Percentiles rank a stretch among this genome's conserved stretches.
Conservation (phyloP, 2,797 vertebrate species). For the Dendrocincla fuliginosa region DNA sequence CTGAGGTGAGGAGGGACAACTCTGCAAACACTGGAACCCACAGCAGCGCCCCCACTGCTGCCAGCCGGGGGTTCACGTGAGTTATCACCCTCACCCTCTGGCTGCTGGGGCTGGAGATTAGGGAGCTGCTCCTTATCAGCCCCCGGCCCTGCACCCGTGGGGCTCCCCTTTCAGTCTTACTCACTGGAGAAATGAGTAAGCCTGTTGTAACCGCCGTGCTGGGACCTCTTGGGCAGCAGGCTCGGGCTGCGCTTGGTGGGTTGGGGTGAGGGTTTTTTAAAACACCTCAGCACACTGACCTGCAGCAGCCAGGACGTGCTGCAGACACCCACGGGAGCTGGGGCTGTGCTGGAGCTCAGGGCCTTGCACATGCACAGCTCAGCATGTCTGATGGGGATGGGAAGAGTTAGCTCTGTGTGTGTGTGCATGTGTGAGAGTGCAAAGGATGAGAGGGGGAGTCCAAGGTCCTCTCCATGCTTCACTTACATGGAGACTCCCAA, state of each 20-base stretch:
- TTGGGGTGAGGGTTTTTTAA: neutral
- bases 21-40: neutral
- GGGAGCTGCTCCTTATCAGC: slow-evolving; percentile 40
- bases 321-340: neutral
- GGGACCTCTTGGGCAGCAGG: neutral
- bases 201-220: neutral
- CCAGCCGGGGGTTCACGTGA: rapidly evolving
- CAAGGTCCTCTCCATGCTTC: neutral
- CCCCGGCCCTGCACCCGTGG: neutral
- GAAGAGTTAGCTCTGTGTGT: neutral
- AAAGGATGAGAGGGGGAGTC: neutral
- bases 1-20: neutral
- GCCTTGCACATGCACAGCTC: neutral
- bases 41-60: neutral
- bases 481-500: neutral
- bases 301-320: neutral
- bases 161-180: neutral
- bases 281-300: neutral
- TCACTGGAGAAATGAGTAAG: slow-evolving; percentile 42
- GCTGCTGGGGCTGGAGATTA: slow-evolving; percentile 62
- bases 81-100: neutral
- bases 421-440: no score
- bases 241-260: neutral
- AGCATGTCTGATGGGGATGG: rapidly evolving
- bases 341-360: neutral